Evolutionary conservation across 2,797 vertebrate genomes (phyloP), one percentile per base, ranked within the genome.

Genomic region (Platyrinchus mystaceus): DNA sequence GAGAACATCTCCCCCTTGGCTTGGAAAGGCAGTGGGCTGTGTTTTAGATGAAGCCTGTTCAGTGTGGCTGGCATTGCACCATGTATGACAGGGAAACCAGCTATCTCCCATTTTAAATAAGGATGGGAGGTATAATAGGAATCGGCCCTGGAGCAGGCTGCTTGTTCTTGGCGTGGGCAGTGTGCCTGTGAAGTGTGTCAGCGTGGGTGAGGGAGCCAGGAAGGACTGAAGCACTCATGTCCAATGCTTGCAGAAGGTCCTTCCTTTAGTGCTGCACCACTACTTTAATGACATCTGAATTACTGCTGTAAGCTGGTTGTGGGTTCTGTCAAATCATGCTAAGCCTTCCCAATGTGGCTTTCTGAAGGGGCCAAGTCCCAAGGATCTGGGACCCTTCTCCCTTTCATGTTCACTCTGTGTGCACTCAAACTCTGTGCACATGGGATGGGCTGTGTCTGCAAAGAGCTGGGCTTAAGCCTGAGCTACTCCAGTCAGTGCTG

Each of bases 131-230:
- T 69, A 55, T 52, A 46, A 64, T 69, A 58, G 87, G 85, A 94
- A 55, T 80, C 4, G 0, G 79, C 68, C 64, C 60, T 77, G 83
- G 83, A 95, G 76, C 92, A 74, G 52, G 68, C 52, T 70, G 87
- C 89, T 49, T 44, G 64, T 74, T 95, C 71, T 9, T 0, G 3
- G 74, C 5, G 10, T 76, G 85, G 90, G 82, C 71, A 87, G 85
- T 50, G 52, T 70, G 88, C 71, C 90, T 89, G 68, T 47, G 60
- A 77, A 83, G 68, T 14, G 3, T 89, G 75, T 83, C 71, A 70
- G 78, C 2, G 17, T 91, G 84, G 85, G 73, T 67, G 92, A 80
- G 60, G 50, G 85, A 95, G 44, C 79, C 79, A 83, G 85, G 79
- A 85, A 56, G 76, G 90, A 74, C 95, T 12, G 60, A 71, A 63